These are phyloP conservation scores for Zeuzera pyrina DNA, from an alignment of 2,888 invertebrate species.

Conservation along the genomic window DNA sequence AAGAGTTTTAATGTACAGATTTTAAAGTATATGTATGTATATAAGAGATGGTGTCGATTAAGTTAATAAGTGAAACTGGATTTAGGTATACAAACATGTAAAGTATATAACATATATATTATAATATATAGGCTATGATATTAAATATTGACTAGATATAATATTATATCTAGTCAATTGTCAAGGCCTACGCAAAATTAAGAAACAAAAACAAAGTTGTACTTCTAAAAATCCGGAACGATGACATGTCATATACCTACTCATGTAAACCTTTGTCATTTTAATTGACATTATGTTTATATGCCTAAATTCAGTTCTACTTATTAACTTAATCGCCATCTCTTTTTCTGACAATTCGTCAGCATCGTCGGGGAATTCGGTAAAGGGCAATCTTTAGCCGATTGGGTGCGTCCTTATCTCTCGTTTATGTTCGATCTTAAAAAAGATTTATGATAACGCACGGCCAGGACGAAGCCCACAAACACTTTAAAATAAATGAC, in stretches of 20 bases:
- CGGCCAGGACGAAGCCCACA: constrained; percentile 55
- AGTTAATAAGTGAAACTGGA: constrained; percentile 15
- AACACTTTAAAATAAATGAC: constrained; percentile 72
- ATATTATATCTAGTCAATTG: too few species aligned
- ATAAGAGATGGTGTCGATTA: background rate
- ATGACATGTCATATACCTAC: too few species aligned
- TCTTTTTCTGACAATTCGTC: constrained; percentile 52
- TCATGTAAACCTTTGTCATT: too few species aligned
- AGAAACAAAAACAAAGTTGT: too few species aligned
- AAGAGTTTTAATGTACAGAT: background rate
- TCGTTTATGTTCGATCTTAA: constrained; percentile 68
- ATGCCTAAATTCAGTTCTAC: constrained; percentile 23
- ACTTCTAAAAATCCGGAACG: too few species aligned
- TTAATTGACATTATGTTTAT: constrained; percentile 1
- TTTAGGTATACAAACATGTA: constrained; percentile 17
- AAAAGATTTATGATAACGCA: constrained; percentile 73
- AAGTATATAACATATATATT: too few species aligned
- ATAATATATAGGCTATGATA: too few species aligned
- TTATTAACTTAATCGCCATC: background rate
- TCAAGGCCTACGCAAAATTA: too few species aligned
- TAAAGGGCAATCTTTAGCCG: constrained; percentile 62
- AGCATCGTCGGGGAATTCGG: constrained; percentile 51
- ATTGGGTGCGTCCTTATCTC: constrained; percentile 70
- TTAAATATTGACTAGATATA: too few species aligned
- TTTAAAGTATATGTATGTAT: too few species aligned